These are phyloP conservation scores for Nebria ingens DNA, from an alignment of 1,140 invertebrate species.

Conservation along the genomic window DNA sequence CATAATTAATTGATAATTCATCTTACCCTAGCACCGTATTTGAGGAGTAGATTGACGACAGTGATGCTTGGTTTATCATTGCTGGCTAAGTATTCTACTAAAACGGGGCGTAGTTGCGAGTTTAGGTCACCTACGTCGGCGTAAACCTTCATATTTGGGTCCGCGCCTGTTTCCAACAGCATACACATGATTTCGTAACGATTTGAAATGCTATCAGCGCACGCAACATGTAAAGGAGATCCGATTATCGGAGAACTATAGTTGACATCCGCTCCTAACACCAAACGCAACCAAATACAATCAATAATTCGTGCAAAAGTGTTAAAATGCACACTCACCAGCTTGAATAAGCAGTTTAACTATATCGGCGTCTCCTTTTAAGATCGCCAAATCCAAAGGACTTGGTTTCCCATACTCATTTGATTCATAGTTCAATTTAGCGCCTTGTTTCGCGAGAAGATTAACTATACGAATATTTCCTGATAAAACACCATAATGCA, in stretches of 20 bases:
- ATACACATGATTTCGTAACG: conserved; percentile 56
- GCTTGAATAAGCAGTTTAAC: conserved; percentile 56
- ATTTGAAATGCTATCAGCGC: conserved; percentile 70
- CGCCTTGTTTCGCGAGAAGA: conserved; percentile 71
- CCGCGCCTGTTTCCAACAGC: conserved; percentile 61
- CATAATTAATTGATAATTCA: not conserved
- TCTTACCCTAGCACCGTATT: conserved; percentile 66
- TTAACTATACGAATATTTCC: conserved; percentile 67
- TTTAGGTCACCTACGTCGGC: conserved; percentile 53
- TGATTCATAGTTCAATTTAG: conserved; percentile 52
- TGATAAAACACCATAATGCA: conserved; percentile 79
- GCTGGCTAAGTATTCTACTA: conserved; percentile 75
- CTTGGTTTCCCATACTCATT: conserved; percentile 67
- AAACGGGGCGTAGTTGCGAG: conserved; percentile 55
- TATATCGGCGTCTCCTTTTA: conserved; percentile 67
- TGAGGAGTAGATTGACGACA: conserved; percentile 61
- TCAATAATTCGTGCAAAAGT: not conserved
- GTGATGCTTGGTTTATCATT: conserved; percentile 56
- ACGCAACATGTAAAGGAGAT: conserved; percentile 75
- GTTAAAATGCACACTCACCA: conserved; percentile 38
- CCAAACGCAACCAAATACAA: conserved; percentile 15
- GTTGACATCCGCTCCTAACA: conserved; percentile 68
- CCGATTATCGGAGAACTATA: conserved; percentile 73
- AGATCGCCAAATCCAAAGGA: conserved; percentile 71
- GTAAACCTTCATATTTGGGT: conserved; percentile 67